A percentile compares a stretch with the other conserved stretches of the same genome.
These are phyloP conservation scores for Cryptotis parvus DNA, from an alignment of 2,113 vertebrate species.

Conservation along the genomic window DNA sequence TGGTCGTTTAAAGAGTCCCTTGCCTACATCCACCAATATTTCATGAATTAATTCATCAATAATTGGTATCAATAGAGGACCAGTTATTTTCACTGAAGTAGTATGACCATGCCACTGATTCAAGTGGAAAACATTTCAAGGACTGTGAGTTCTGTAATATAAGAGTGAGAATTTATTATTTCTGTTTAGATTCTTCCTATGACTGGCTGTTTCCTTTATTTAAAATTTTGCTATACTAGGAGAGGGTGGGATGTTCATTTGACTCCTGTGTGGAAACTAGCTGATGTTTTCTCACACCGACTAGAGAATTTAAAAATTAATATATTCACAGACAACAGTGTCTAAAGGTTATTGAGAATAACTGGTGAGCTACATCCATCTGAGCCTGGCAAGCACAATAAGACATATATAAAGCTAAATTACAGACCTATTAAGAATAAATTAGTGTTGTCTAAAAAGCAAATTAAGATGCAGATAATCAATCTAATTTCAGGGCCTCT, in stretches of 20 bases:
- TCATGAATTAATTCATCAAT: constrained; percentile 43
- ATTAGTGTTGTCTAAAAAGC: constrained; percentile 83
- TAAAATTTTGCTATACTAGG: constrained; percentile 51
- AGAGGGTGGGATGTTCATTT: constrained; percentile 16
- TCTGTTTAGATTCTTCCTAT: not conserved
- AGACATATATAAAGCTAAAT: constrained; percentile 83
- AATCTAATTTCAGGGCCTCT: constrained; percentile 83
- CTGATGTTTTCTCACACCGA: constrained; percentile 67
- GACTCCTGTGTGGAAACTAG: constrained; percentile 77
- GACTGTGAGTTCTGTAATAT: constrained; percentile 14
- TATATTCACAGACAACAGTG: constrained; percentile 64
- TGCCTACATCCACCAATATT: not conserved
- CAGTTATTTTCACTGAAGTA: constrained; percentile 64
- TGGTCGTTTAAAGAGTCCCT: not conserved
- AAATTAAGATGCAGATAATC: constrained; percentile 85
- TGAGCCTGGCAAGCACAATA: constrained; percentile 65
- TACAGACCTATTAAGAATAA: constrained; percentile 85
- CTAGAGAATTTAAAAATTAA: constrained; percentile 84
- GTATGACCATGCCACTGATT: constrained; percentile 51
- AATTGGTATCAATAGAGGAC: constrained; percentile 57
- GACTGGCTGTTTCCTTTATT: not conserved
- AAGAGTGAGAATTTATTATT: constrained; percentile 39
- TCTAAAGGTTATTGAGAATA: constrained; percentile 80
- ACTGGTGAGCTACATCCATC: constrained; percentile 65
- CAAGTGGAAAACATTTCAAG: constrained; percentile 66